phyloP scores from a whole-genome alignment of 2,113 vertebrate species.

The Microcebus ravelobensis region DNA sequence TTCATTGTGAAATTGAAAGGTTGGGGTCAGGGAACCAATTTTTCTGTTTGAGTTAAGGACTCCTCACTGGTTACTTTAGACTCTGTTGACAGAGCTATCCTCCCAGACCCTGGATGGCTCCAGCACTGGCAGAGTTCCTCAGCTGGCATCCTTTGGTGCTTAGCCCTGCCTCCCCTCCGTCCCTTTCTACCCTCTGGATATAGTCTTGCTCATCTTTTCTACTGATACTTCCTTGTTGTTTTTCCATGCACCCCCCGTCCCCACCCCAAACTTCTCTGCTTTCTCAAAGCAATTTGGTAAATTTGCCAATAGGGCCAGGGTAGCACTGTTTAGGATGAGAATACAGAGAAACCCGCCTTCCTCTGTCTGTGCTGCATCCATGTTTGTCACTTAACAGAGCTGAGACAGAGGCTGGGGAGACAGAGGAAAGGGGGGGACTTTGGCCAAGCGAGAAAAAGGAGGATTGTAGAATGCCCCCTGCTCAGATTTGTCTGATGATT shows the following conservation, averaged over 20 bases:
- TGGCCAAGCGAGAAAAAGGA: not conserved
- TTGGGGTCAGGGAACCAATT: not conserved
- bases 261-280: not conserved
- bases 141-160: rapidly evolving
- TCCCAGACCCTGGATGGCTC: not conserved
- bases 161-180: too few species aligned
- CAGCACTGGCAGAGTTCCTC: not conserved
- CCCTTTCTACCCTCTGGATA: not conserved
- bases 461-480: too few species aligned
- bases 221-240: not conserved
- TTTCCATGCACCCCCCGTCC: rapidly evolving
- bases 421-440: not conserved
- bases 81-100: rapidly evolving
- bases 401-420: not conserved
- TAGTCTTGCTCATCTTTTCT: not conserved
- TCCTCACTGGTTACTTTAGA: not conserved
- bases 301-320: not conserved
- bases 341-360: not conserved
- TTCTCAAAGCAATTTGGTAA: not conserved
- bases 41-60: not conserved
- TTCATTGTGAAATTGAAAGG: not conserved
- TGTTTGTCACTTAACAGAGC: not conserved
- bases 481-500: not conserved
- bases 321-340: not conserved
- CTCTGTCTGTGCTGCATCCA: not conserved